phyloP scores from a whole-genome alignment of 2,797 vertebrate genomes.

The Leucoraja ocellata region DNA sequence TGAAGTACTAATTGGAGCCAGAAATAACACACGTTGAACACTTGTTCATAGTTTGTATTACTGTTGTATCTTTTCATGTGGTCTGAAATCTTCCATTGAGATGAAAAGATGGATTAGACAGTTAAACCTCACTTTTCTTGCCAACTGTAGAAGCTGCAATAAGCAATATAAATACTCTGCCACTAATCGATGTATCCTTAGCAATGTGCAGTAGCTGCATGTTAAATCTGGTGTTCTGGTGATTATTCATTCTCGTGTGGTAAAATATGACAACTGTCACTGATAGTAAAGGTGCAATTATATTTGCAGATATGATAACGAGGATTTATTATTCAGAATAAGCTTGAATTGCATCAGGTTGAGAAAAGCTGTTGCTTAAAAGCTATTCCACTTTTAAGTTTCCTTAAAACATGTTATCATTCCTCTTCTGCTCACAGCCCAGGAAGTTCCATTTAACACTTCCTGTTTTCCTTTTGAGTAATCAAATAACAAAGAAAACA shows the following conservation, averaged over 20 bases:
- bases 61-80: neutral
- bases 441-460: neutral
- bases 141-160: slow-evolving; percentile 19
- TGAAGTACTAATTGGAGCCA: neutral
- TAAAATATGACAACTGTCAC: slow-evolving; percentile 7
- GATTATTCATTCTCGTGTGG: neutral
- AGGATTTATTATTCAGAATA: neutral
- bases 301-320: slow-evolving; percentile 15
- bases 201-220: neutral
- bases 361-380: neutral
- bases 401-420: neutral
- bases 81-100: neutral
- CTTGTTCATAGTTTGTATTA: neutral
- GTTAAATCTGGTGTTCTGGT: neutral
- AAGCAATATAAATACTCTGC: neutral
- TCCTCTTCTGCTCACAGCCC: neutral
- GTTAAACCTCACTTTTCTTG: slow-evolving; percentile 19
- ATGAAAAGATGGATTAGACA: neutral
- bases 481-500: neutral
- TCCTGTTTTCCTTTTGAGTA: neutral
- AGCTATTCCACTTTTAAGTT: neutral
- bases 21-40: neutral
- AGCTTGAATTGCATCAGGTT: neutral
- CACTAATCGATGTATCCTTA: neutral
- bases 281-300: neutral